Conservation (phyloP, 2,888 invertebrate species). For the Erannis defoliaria region DNA sequence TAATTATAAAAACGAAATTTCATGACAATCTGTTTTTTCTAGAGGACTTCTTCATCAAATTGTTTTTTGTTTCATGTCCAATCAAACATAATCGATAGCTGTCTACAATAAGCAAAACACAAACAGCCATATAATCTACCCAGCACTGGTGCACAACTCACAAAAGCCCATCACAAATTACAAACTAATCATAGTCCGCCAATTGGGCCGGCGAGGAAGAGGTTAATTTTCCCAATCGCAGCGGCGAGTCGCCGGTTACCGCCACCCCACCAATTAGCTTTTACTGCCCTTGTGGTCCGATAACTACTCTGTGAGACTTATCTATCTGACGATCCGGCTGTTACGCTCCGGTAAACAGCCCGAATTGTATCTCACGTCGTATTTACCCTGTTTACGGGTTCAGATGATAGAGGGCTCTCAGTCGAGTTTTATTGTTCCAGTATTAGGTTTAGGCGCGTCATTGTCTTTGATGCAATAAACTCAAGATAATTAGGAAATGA, state of each 20-base stretch:
- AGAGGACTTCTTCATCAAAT: no score
- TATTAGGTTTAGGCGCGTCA: slow-evolving; percentile 10
- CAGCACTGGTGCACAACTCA: slow-evolving; percentile 32
- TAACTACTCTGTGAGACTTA: slow-evolving; percentile 78
- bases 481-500: no score
- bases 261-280: slow-evolving; percentile 82
- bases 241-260: slow-evolving; percentile 66
- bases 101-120: slow-evolving; percentile 8
- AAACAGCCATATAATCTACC: slow-evolving; percentile 11
- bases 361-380: slow-evolving; percentile 62
- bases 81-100: slow-evolving; percentile 5
- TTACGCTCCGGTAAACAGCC: slow-evolving; percentile 69
- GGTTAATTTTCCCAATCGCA: slow-evolving; percentile 81
- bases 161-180: slow-evolving; percentile 58
- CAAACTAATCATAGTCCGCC: slow-evolving; percentile 79
- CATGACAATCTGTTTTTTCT: no score
- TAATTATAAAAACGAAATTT: no score
- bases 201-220: slow-evolving; percentile 75
- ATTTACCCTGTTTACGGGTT: slow-evolving; percentile 36
- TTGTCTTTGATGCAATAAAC: slow-evolving; percentile 3
- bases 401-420: slow-evolving; percentile 21
- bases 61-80: background rate
- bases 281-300: slow-evolving; percentile 81
- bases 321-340: slow-evolving; percentile 71
- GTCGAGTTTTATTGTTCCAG: slow-evolving; percentile 23